Evolutionary conservation across 2,888 invertebrate species (phyloP), one percentile per base, ranked within the genome.

Genomic region (Deilephila porcellus): DNA sequence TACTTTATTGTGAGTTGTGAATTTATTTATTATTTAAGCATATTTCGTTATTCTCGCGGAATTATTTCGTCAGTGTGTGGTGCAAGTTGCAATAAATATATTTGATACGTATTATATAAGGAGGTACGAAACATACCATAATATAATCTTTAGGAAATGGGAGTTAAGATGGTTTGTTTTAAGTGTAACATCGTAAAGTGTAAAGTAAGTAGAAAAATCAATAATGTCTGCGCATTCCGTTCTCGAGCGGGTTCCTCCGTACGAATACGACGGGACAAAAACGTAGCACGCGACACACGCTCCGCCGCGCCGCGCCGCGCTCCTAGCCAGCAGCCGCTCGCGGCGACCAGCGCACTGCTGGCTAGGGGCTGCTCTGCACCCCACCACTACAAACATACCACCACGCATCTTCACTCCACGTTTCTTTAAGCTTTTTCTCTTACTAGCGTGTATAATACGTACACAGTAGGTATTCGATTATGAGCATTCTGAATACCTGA

Each of bases 221-320:
- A 93, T 93, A 92, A 84, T 88, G 89, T 87, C 86, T 90, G 92
- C 93, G 93, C 93, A 92, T 77, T 85, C 81, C 79, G 78, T 76
- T 72, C 20, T 72, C 53, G 34, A 56, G 62, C 62, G 60, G 74
- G 71, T 78, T 76, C 52, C 74, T 73, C 34, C 63, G 45, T 45
- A 64, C 34, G 74, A 63, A 32, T 20, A 25, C 60, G 60, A 63
- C 20, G 37, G 37, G 64, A 62, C 32, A 56, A 56, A 56, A 32
- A 14, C 62, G 32, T 37, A 20, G n/a, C 37, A 14, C 37, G 20
- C 64, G 64, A 6, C 20, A 45, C n/a, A 17, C 56, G 56, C 56
- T 56, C n/a, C 56, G 17, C 56, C 19, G n/a, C n/a, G 19, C 19
- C 56, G 19, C 17, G 7, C 45, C 11, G 3, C 14, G 45, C 45